phyloP scores from a whole-genome alignment of 2,113 vertebrate genomes.

The Pteruthius melanotis region DNA sequence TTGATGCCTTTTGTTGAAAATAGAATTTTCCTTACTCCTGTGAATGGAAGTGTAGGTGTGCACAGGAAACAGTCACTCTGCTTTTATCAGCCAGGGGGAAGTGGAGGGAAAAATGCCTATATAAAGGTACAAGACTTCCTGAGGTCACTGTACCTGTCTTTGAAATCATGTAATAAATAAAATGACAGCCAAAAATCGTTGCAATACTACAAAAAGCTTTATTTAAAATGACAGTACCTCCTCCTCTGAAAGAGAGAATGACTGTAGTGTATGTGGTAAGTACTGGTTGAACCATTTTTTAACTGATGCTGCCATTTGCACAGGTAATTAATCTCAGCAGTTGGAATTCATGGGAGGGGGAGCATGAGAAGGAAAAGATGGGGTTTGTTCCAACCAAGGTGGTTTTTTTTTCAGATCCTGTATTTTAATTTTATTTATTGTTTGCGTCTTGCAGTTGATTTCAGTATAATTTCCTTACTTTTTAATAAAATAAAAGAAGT shows the following conservation, averaged over 20 bases:
- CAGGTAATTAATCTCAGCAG: not conserved
- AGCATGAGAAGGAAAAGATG: not conserved
- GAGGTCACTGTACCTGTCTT: not conserved
- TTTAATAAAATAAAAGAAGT: slow-evolving; percentile 64
- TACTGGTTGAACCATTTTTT: not conserved
- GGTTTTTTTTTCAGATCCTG: not conserved
- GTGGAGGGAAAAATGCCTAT: not conserved
- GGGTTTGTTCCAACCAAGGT: not conserved
- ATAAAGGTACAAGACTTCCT: not conserved
- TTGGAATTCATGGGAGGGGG: not conserved
- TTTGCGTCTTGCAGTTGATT: slow-evolving; percentile 43
- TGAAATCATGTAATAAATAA: not conserved
- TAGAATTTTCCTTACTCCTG: not conserved
- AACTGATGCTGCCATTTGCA: not conserved
- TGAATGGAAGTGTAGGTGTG: not conserved
- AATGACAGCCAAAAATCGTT: not conserved
- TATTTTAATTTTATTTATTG: slow-evolving; percentile 52
- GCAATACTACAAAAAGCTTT: not conserved
- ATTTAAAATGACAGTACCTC: not conserved
- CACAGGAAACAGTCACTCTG: not conserved
- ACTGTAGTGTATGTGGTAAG: not conserved
- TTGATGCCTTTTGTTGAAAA: not conserved
- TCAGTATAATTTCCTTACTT: slow-evolving; percentile 46
- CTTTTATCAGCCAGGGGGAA: not conserved
- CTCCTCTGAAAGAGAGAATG: not conserved